Base-by-base conservation (phyloP, 2,888 invertebrate species). In the Eilema depressum region DNA sequence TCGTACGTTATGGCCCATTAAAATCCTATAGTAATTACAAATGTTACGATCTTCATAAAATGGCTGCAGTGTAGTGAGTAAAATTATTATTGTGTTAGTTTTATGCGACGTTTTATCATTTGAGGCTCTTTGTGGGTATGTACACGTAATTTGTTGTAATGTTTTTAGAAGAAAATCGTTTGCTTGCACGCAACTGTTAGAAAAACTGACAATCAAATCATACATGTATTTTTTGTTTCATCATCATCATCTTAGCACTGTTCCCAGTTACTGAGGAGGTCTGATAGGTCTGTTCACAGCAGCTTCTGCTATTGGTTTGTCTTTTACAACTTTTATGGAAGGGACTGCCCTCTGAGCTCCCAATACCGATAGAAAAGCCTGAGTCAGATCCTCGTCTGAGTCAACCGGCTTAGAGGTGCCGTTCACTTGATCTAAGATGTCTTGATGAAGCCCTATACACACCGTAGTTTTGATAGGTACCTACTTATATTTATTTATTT, bases 1-100 rank as follows among this genome's bases (percentile, higher is more conserved):
- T n/a, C 70, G 57, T 80, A 80, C 71, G 59, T 75, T 80, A 80
- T 73, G 25, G 71, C n/a, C 78, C 67, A 77, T 75, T 77, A 82
- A 71, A 80, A 70, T 62, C 68, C 61, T 66, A 33, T 65, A 47
- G 41, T 62, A 75, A 82, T 80, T 77, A 75, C 70, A 77, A 80
- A 73, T 80, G 41, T 77, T 71, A 80, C 75, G 71, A 77, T 69
- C 73, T 60, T 65, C 63, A 69, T 77, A 59, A 61, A 73, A 77
- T 63, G 37, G 59, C 56, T 11, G 66, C 26, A 66, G 62, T 72
- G 70, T 26, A 47, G 20, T 53, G 10, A 53, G 53, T 53, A 53
- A 53, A 53, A n/a, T 53, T 53, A 75, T 70, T 37, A 53, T 33
- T 25, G 69, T 73, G 73, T 61, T 65, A 59, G 57, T 78, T 68